A percentile compares a stretch with the other conserved stretches of the same genome.
phyloP scores from a whole-genome alignment of 1,140 invertebrate genomes.

The Ceratoteleas bidentatus region DNA sequence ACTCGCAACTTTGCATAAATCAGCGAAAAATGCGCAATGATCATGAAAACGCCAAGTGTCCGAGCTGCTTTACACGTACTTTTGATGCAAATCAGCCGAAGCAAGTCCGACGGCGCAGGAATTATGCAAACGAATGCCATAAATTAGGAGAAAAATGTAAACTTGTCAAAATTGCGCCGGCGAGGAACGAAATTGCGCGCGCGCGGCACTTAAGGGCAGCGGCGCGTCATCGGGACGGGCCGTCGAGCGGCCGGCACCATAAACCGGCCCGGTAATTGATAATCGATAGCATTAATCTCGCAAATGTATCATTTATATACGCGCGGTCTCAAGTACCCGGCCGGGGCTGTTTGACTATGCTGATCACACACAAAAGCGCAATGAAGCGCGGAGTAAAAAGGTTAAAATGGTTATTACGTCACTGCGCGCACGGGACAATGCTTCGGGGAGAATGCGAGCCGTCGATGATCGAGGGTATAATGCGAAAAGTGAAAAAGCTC shows the following conservation, averaged over 20 bases:
- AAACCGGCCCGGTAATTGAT: slow-evolving; percentile 48
- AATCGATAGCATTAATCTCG: slow-evolving; percentile 58
- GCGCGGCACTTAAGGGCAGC: slow-evolving; percentile 25
- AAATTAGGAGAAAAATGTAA: slow-evolving; percentile 57
- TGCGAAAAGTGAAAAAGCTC: slow-evolving; percentile 70
- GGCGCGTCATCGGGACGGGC: slow-evolving; percentile 14
- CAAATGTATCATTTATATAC: slow-evolving; percentile 48
- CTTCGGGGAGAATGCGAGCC: slow-evolving; percentile 44
- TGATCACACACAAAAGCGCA: slow-evolving; percentile 51
- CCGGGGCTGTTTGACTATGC: slow-evolving; percentile 43
- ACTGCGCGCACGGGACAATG: slow-evolving; percentile 48
- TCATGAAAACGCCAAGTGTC: slow-evolving; percentile 13
- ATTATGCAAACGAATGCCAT: slow-evolving; percentile 61
- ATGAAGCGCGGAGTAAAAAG: slow-evolving; percentile 48
- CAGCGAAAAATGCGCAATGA: slow-evolving; percentile 29
- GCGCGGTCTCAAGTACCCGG: slow-evolving; percentile 29
- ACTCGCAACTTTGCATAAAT: slow-evolving; percentile 11
- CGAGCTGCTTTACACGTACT: slow-evolving; percentile 39
- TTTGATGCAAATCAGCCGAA: slow-evolving; percentile 42
- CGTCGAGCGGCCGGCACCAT: slow-evolving; percentile 11
- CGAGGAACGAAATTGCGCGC: slow-evolving; percentile 17
- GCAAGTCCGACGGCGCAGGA: slow-evolving; percentile 9
- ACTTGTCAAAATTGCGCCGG: slow-evolving; percentile 42
- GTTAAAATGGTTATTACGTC: slow-evolving; percentile 61
- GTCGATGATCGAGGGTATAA: slow-evolving; percentile 69